Percentiles rank a stretch among this genome's conserved stretches.
Evolutionary conservation across 2,113 vertebrate species (phyloP).

Genomic region (Argyrosomus japonicus): DNA sequence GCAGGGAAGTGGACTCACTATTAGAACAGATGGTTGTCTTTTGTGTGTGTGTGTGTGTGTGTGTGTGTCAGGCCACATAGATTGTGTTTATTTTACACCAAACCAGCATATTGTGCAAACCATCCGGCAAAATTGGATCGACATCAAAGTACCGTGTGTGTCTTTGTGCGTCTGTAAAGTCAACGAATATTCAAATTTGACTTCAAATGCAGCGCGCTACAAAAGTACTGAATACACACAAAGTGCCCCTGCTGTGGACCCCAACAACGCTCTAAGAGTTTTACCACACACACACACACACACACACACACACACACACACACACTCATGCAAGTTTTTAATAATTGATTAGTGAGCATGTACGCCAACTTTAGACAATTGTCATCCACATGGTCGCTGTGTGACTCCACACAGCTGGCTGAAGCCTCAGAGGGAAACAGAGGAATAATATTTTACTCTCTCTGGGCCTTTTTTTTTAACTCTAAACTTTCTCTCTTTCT

Average conservation of each 20-base stretch:
- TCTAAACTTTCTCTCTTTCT: constrained; percentile 2
- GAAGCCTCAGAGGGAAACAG: constrained; percentile 25
- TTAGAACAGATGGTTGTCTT: constrained; percentile 69
- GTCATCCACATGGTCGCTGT: constrained; percentile 41
- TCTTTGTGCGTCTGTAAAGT: constrained; percentile 27
- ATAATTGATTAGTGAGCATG: constrained; percentile 65
- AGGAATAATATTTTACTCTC: constrained; percentile 12
- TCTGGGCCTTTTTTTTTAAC: constrained; percentile 13
- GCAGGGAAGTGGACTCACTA: constrained; percentile 61
- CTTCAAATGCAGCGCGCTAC: constrained; percentile 45
- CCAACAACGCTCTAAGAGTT: constrained; percentile 22
- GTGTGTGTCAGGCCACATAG: constrained; percentile 48
- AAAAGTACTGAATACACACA: constrained; percentile 43
- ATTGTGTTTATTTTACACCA: constrained; percentile 63
- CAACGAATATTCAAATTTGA: constrained; percentile 46
- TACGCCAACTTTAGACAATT: constrained; percentile 50
- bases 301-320: constrained; percentile 7
- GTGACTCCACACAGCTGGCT: constrained; percentile 55
- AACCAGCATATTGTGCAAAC: constrained; percentile 71
- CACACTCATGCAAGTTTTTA: constrained; percentile 31
- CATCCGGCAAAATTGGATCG: constrained; percentile 61
- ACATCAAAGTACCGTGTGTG: constrained; percentile 42
- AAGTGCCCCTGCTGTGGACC: constrained; percentile 51
- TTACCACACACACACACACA: constrained; percentile 11
- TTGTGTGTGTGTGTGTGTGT: constrained; percentile 37